Conservation (phyloP, 2,113 vertebrate species). For the Psammodynastes pulverulentus region DNA sequence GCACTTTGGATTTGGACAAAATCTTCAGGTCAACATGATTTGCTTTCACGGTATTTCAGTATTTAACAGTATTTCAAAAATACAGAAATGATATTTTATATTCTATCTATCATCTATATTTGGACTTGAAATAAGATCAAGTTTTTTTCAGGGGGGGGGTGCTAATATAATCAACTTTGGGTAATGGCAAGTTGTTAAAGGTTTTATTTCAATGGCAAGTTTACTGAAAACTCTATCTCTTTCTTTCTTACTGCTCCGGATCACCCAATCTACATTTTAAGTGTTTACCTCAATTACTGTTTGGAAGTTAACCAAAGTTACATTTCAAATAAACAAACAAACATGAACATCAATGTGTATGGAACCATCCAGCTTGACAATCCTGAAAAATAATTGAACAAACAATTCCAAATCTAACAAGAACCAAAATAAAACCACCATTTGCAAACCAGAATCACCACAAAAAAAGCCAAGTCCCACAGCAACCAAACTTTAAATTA, state of each 20-base stretch:
- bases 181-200: not conserved
- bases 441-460: not conserved
- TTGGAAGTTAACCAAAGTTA: not conserved
- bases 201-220: not conserved
- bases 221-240: not conserved
- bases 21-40: not conserved
- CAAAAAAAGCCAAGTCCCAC: not conserved
- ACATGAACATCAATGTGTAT: conserved; percentile 19
- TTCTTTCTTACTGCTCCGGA: not conserved
- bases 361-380: conserved; percentile 23
- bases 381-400: not conserved
- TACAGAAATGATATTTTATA: not conserved
- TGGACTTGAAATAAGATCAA: not conserved
- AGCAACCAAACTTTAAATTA: conserved; percentile 9
- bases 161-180: not conserved
- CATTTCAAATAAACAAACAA: not conserved
- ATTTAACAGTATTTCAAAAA: not conserved
- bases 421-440: conserved; percentile 22
- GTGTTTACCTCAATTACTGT: not conserved
- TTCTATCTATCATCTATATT: not conserved
- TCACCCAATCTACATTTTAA: not conserved
- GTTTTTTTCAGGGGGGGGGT: too few relatives aligned
- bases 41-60: not conserved
- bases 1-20: not conserved
- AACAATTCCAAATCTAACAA: conserved; percentile 47